Conservation (phyloP, 1,140 invertebrate species). For the Halyomorpha halys region DNA sequence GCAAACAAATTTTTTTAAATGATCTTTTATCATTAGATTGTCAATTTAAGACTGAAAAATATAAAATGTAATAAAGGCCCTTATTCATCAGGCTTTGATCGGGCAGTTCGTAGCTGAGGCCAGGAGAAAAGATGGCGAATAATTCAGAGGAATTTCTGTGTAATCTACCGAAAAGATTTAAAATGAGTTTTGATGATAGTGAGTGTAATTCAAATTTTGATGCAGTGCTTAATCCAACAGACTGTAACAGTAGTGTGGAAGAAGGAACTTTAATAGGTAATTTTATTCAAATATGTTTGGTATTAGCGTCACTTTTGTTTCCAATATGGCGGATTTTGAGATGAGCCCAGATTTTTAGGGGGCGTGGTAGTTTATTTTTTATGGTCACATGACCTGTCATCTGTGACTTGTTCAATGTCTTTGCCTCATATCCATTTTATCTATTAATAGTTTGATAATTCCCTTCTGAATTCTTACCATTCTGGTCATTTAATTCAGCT, state of each 20-base stretch:
- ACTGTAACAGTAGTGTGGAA: slow-evolving; percentile 29
- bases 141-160: slow-evolving; percentile 40
- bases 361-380: slow-evolving; percentile 18
- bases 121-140: slow-evolving; percentile 40
- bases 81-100: background rate
- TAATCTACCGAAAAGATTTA: slow-evolving; percentile 40
- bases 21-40: no score
- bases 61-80: no score
- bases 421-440: no score
- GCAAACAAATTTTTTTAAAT: no score
- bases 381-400: slow-evolving; percentile 17
- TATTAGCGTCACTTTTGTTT: slow-evolving; percentile 35
- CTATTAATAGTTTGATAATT: no score
- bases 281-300: slow-evolving; percentile 37
- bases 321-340: slow-evolving; percentile 36
- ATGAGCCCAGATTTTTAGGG: slow-evolving; percentile 9
- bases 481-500: no score
- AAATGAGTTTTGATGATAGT: slow-evolving; percentile 36
- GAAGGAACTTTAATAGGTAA: slow-evolving; percentile 37
- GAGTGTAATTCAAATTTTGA: slow-evolving; percentile 31
- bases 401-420: background rate
- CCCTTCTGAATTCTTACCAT: no score
- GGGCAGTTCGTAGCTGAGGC: background rate
- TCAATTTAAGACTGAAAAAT: no score
- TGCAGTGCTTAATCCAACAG: slow-evolving; percentile 34